Percentiles rank a stretch among this genome's conserved stretches.
Evolutionary conservation across 1,140 invertebrate genomes (phyloP).

Genomic region (Lamellibrachia luymesi): DNA sequence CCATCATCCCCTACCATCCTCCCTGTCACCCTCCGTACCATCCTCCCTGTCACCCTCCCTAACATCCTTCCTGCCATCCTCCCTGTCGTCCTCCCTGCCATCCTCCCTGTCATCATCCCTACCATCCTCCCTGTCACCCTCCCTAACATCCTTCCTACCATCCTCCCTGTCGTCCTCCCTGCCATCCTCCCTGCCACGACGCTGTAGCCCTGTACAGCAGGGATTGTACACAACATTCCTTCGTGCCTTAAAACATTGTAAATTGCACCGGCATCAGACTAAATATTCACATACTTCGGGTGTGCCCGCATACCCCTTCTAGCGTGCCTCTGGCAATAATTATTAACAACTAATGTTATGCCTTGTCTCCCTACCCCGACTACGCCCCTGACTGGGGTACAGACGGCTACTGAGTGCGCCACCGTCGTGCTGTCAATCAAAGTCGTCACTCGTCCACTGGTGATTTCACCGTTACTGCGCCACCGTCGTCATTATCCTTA

Average conservation of each 20-base stretch:
- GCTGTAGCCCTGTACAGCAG: too few relatives aligned
- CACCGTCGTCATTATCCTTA: background rate
- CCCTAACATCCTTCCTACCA: too few relatives aligned
- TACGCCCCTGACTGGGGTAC: background rate
- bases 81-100: too few relatives aligned
- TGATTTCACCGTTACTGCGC: background rate
- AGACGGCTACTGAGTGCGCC: background rate
- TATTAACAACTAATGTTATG: background rate
- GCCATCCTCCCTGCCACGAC: too few relatives aligned
- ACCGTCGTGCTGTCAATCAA: background rate
- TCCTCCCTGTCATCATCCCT: too few relatives aligned
- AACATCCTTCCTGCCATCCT: too few relatives aligned
- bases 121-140: too few relatives aligned
- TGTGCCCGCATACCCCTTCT: background rate
- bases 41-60: too few relatives aligned
- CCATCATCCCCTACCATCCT: too few relatives aligned
- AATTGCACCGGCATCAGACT: background rate
- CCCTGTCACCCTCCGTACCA: too few relatives aligned
- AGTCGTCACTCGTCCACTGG: background rate
- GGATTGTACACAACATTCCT: too few relatives aligned
- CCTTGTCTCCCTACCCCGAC: background rate
- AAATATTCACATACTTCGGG: background rate
- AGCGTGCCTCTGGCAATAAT: background rate
- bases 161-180: too few relatives aligned
- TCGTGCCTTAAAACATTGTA: background rate